Evolutionary conservation across 2,113 vertebrate genomes (phyloP).

Genomic region (Lepisosteus oculatus): DNA sequence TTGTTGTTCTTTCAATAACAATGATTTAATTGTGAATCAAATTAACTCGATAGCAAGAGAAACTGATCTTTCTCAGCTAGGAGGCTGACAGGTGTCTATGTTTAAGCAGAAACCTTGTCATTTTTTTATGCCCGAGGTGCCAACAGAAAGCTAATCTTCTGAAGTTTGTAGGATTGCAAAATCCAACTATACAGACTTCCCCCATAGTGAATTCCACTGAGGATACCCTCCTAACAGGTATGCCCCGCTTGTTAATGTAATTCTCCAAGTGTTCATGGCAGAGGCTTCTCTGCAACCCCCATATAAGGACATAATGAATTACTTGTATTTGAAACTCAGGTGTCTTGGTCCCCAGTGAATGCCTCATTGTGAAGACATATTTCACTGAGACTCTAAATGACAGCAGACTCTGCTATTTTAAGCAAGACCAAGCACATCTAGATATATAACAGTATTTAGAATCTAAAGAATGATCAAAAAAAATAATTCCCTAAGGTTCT

Average conservation of each 20-base stretch:
- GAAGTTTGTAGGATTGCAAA: too few species aligned
- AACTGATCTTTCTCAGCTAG: too few species aligned
- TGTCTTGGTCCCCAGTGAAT: not conserved
- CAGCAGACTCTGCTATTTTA: not conserved
- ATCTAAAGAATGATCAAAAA: not conserved
- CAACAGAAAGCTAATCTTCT: too few species aligned
- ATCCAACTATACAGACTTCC: not conserved
- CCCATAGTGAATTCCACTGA: not conserved
- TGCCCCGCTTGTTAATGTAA: not conserved
- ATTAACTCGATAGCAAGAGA: too few species aligned
- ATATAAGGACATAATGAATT: not conserved
- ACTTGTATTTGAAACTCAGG: not conserved
- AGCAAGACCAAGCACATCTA: not conserved
- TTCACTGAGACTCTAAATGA: not conserved
- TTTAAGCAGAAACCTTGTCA: too few species aligned
- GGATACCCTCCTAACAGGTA: not conserved
- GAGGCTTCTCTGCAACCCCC: not conserved
- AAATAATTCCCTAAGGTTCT: not conserved
- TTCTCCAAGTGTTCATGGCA: not conserved
- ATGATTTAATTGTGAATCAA: too few species aligned
- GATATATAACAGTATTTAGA: not conserved
- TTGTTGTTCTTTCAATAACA: too few species aligned
- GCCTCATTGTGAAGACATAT: not conserved
- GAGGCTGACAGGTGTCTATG: too few species aligned
- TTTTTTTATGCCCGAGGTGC: too few species aligned